Base-by-base conservation (phyloP, 2,888 invertebrate genomes). In the Blera fallax region DNA sequence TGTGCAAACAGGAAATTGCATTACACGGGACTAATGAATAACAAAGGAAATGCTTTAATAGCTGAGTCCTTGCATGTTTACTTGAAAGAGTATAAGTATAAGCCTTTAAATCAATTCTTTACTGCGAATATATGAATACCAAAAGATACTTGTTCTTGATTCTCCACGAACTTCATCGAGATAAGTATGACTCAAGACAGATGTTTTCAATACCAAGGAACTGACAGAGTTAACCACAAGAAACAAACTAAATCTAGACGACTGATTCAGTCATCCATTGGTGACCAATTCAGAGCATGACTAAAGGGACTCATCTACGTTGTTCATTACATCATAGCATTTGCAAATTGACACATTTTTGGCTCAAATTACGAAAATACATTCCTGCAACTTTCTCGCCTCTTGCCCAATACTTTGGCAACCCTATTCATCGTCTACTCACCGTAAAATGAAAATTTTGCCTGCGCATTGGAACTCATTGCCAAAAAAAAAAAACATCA, bases 1-100 rank as follows among this genome's bases (percentile, higher is more conserved):
- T 45, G 45, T 32, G 34, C 24, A 45, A 3, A 37, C 48, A 29
- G 27, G 16, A 58, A 76, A 76, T 58, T 74, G 56, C 74, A 56
- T 56, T 43, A 64, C 8, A 7, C 32, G 14, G 4, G 2, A 24
- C 24, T 45, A 40, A 58, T 37, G 45, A 45, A 43, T 29, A 29
- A 32, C 24, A 18, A 16, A 43, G 21, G 14, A 60, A 11, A 40
- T 60, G 21, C 8, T n/a, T 60, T 24, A 24, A 14, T n/a, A 2
- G 21, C 5, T 18, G 29, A 7, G n/a, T n/a, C n/a, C n/a, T n/a
- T n/a, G n/a, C n/a, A n/a, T n/a, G n/a, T n/a, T n/a, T n/a, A n/a
- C n/a, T n/a, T n/a, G n/a, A n/a, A n/a, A n/a, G n/a, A n/a, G n/a
- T n/a, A n/a, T n/a, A n/a, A n/a, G n/a, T n/a, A n/a, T n/a, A n/a